Evolutionary conservation across 2,113 vertebrate genomes (phyloP), one percentile per base, ranked within the genome.

Genomic region (Puffinus mauretanicus): DNA sequence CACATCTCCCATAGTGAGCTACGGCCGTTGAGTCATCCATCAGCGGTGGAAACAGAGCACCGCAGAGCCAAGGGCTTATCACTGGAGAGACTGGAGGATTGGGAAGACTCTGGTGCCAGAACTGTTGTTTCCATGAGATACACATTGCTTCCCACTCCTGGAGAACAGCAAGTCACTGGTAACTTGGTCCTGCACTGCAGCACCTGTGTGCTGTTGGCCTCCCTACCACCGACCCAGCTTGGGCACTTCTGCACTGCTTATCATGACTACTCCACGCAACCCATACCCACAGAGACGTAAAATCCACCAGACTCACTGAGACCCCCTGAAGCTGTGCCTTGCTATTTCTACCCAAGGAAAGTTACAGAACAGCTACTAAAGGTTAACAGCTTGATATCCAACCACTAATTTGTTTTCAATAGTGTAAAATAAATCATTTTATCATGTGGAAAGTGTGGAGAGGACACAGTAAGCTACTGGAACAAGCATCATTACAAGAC

Each of bases 171-270:
- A 47, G 49, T 51, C 64, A 61, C 67, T 67, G 82, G 46, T 32
- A 78, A 47, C 58, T 47, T 29, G 32, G 27, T 58, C 27, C n/a
- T 3, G 0, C 52, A 40, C 16, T 27, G 10, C 17, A n/a, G 55
- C 38, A 64, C 13, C n/a, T 11, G 6, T 9, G 46, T 58, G 65
- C 49, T 76, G 16, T 11, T 40, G n/a, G 60, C 27, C 55, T 64
- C 20, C 1, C 42, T 8, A 10, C 16, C 49, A 36, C 25, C 4
- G 3, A 51, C 13, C 13, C 8, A 2, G 19, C 6, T 5, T 14
- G 47, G 27, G 34, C 73, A 85, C 58, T 46, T 64, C 0, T 2
- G 42, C 11, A 34, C 8, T 72, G 78, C 30, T 60, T 60, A 9
- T 21, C 34, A 17, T 0, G 5, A 34, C 3, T 21, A 11, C 25